phyloP scores from a whole-genome alignment of 2,888 invertebrate species.

The Muschampia plurimacula region DNA sequence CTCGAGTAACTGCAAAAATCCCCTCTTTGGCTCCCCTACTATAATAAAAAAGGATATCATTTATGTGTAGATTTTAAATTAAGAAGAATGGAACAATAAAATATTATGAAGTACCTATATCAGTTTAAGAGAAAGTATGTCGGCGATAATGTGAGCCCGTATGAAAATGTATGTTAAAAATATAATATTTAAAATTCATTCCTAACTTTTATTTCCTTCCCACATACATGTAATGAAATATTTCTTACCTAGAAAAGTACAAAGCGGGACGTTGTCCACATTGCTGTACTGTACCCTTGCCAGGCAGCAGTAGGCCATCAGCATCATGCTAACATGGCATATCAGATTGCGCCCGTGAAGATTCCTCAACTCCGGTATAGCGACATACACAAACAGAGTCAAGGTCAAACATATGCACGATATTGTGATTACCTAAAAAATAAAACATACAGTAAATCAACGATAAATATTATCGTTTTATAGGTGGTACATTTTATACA shows the following conservation, averaged over 20 bases:
- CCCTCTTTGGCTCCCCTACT: no score
- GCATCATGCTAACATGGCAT: conserved; percentile 88
- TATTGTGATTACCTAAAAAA: conserved; percentile 75
- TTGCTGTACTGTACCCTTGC: conserved; percentile 81
- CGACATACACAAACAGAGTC: conserved; percentile 88
- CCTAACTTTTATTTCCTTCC: no score
- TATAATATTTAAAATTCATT: no score
- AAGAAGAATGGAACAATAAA: no score
- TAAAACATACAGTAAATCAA: neutral
- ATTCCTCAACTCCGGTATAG: conserved; percentile 88
- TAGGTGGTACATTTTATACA: no score
- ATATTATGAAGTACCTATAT: no score
- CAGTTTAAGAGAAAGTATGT: no score
- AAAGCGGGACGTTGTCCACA: conserved; percentile 68
- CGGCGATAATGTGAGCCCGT: no score
- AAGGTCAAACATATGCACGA: conserved; percentile 88
- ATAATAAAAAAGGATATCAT: no score
- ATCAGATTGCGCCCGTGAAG: conserved; percentile 91
- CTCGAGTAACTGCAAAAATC: no score
- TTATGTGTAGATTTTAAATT: no score
- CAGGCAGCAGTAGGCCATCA: conserved; percentile 88
- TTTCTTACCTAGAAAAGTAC: conserved; percentile 82
- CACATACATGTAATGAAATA: neutral
- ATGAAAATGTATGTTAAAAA: no score
- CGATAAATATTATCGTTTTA: neutral